A percentile compares a stretch with the other conserved stretches of the same genome.
phyloP scores from a whole-genome alignment of 2,797 vertebrate species.

The Anguilla anguilla region DNA sequence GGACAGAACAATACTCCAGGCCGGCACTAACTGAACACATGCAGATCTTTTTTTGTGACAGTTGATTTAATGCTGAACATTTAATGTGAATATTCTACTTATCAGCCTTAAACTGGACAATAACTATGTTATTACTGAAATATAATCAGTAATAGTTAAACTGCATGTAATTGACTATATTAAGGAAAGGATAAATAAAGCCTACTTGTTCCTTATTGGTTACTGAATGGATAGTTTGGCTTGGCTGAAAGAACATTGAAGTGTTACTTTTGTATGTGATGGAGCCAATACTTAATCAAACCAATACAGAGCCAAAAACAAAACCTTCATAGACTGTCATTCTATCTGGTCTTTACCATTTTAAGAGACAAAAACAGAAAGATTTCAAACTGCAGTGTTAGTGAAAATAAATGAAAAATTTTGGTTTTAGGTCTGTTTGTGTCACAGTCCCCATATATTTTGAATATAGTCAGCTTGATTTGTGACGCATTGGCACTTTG shows the following conservation, averaged over 20 bases:
- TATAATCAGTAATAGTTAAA: constrained; percentile 43
- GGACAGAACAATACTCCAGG: constrained; percentile 33
- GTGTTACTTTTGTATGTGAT: background rate
- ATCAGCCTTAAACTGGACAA: constrained; percentile 43
- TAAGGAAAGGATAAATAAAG: constrained; percentile 42
- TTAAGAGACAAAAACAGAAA: constrained; percentile 1
- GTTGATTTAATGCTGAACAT: background rate
- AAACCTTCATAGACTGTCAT: background rate
- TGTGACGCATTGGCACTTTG: constrained; percentile 43
- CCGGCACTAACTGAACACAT: constrained; percentile 44
- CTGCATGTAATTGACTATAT: constrained; percentile 45
- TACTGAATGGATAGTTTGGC: constrained; percentile 33
- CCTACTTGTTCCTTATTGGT: constrained; percentile 39
- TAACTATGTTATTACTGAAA: constrained; percentile 49
- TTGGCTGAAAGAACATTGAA: constrained; percentile 3
- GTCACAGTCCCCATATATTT: constrained; percentile 23
- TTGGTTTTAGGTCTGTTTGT: constrained; percentile 41
- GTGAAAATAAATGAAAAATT: constrained; percentile 32
- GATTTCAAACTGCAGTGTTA: background rate
- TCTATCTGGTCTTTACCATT: background rate
- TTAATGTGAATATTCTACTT: constrained; percentile 15
- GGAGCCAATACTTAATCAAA: background rate
- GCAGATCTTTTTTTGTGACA: constrained; percentile 36
- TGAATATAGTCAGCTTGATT: constrained; percentile 14
- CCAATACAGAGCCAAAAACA: background rate